A percentile compares a stretch with the other conserved stretches of the same genome.
Evolutionary conservation across 2,113 vertebrate genomes (phyloP).

Genomic region (Ceyx melanurus): DNA sequence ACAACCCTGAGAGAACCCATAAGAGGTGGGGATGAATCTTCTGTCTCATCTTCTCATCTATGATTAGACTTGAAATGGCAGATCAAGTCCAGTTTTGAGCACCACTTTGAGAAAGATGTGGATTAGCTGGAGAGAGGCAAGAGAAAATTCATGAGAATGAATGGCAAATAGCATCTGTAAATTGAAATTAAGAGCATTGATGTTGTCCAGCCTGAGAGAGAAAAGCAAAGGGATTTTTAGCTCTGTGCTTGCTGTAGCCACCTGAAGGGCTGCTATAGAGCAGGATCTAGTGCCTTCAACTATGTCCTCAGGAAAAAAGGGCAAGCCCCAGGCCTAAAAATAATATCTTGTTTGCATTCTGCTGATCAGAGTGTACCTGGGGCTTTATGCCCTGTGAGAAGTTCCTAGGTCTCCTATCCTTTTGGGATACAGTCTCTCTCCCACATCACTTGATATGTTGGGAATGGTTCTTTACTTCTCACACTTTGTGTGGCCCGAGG

Average conservation of each 20-base stretch:
- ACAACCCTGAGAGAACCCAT: rapidly evolving
- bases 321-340: not conserved
- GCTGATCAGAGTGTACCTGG: not conserved
- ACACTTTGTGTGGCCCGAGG: conserved; percentile 8
- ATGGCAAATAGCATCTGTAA: not conserved
- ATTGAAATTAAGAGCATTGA: not conserved
- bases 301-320: not conserved
- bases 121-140: not conserved
- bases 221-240: not conserved
- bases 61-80: not conserved
- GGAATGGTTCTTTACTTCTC: not conserved
- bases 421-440: not conserved
- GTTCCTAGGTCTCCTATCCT: not conserved
- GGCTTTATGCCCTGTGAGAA: not conserved
- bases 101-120: not conserved
- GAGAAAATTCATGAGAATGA: not conserved
- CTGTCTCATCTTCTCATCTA: not conserved
- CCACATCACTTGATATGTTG: not conserved
- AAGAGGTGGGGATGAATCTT: not conserved
- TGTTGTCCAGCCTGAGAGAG: not conserved
- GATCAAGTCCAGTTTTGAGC: not conserved
- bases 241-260: not conserved
- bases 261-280: not conserved
- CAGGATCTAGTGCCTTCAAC: not conserved
- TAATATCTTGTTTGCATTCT: not conserved